Base-by-base conservation (phyloP, 2,113 vertebrate genomes). In the Centropristis striata region DNA sequence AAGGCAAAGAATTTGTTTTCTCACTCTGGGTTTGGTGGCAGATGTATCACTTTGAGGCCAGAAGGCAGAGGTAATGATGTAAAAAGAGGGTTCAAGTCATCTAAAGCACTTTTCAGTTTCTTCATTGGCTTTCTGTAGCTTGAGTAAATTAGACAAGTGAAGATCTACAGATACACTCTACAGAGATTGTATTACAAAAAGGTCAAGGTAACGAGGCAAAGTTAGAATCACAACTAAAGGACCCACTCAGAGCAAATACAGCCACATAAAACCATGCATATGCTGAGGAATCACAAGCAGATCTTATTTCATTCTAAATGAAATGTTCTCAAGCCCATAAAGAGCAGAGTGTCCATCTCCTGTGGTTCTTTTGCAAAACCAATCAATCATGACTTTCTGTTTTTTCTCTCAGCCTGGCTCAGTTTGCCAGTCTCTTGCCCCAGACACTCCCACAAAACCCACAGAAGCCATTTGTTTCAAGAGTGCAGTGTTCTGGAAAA, bases 101-200 rank as follows among this genome's bases (percentile, higher is more conserved):
- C 21, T 69, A 12, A 57, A 42, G 55, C 15, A 39, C 64, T 74
- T 76, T 74, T 86, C 32, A 70, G 65, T 78, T 78, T 74, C 86
- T 57, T 70, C 61, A 14, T 64, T 68, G 70, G 64, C 59, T 70
- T 71, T 78, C 55, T 53, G 16, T 42, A 68, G 13, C 41, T 83
- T 75, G 66, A 60, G 73, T 67, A 69, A 54, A 41, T 23, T 64
- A 66, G 67, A 91, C 81, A 84, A 66, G 64, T 68, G 67, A 89
- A 68, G 47, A 84, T 88, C 49, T 83, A 78, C 74, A 91, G 80
- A 90, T 78, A 67, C 69, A 70, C 71, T 61, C 12, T 4, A 51
- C 9, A 53, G 13, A 69, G 49, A 73, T 79, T 75, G 41, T 36
- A 71, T 84, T 69, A 68, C 70, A 14, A 53, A 71, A 32, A 66